phyloP scores from a whole-genome alignment of 2,888 invertebrate species.

The Parelbella ahira region DNA sequence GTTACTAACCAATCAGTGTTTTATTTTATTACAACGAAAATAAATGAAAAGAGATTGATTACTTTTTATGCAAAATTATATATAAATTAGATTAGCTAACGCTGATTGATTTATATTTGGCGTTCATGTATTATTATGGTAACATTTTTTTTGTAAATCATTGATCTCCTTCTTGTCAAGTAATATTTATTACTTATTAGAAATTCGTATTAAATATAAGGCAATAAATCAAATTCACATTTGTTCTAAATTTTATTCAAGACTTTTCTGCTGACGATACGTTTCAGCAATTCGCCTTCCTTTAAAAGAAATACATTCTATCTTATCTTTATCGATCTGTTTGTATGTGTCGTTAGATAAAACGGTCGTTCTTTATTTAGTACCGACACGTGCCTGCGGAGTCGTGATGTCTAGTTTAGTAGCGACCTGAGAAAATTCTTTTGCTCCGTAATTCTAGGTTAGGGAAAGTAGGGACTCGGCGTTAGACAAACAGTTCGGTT shows the following conservation, averaged over 20 bases:
- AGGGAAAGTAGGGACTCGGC: slow-evolving; percentile 8
- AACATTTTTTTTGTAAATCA: too few relatives aligned
- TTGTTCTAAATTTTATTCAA: too few relatives aligned
- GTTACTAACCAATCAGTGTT: too few relatives aligned
- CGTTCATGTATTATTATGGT: too few relatives aligned
- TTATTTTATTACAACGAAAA: too few relatives aligned
- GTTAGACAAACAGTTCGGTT: slow-evolving; percentile 1
- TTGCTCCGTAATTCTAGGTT: slow-evolving; percentile 13
- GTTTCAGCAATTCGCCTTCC: neutral
- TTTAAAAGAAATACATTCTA: slow-evolving; percentile 35
- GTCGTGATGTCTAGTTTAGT: slow-evolving; percentile 28
- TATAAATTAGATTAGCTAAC: too few relatives aligned
- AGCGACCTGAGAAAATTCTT: slow-evolving; percentile 15
- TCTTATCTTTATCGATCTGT: slow-evolving; percentile 61
- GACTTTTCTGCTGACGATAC: slow-evolving; percentile 31
- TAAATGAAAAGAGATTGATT: too few relatives aligned
- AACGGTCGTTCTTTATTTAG: slow-evolving; percentile 44
- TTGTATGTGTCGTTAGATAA: slow-evolving; percentile 52
- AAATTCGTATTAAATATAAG: neutral
- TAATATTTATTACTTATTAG: too few relatives aligned
- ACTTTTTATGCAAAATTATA: too few relatives aligned
- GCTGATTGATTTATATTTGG: too few relatives aligned
- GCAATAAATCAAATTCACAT: too few relatives aligned
- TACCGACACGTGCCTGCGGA: slow-evolving; percentile 29
- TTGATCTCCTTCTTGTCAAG: too few relatives aligned